A percentile compares a stretch with the other conserved stretches of the same genome.
phyloP scores from a whole-genome alignment of 1,140 invertebrate species.

The Teleopsis dalmanni region DNA sequence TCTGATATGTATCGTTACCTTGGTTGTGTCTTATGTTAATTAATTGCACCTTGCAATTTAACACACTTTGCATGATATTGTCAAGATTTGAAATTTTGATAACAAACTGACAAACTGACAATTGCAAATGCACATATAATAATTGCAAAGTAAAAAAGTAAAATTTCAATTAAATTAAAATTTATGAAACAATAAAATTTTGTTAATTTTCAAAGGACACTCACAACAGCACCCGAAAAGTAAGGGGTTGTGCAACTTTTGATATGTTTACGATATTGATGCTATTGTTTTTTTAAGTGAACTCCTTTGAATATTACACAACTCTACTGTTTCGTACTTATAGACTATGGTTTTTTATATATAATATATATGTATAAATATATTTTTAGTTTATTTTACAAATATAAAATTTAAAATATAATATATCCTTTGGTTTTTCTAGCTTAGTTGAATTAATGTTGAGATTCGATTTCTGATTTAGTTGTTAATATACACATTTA shows the following conservation, averaged over 20 bases:
- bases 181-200: neutral
- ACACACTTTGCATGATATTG: too few relatives aligned
- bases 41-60: too few relatives aligned
- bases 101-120: too few relatives aligned
- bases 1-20: slow-evolving; percentile 50
- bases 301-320: too few relatives aligned
- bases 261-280: slow-evolving; percentile 46
- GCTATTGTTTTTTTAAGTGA: too few relatives aligned
- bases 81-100: too few relatives aligned
- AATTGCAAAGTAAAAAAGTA: too few relatives aligned
- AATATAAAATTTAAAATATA: neutral
- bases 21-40: slow-evolving; percentile 47
- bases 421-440: slow-evolving; percentile 8
- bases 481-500: neutral
- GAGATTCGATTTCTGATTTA: neutral
- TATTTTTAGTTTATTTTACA: slow-evolving; percentile 4
- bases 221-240: slow-evolving; percentile 31
- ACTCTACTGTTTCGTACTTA: slow-evolving; percentile 21
- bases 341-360: slow-evolving; percentile 23
- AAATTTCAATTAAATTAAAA: too few relatives aligned
- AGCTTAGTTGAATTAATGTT: slow-evolving; percentile 3
- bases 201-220: too few relatives aligned
- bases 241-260: slow-evolving; percentile 30
- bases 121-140: too few relatives aligned
- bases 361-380: neutral